Conservation (phyloP, 1,140 invertebrate species). For the Atopsyche davidsoni region DNA sequence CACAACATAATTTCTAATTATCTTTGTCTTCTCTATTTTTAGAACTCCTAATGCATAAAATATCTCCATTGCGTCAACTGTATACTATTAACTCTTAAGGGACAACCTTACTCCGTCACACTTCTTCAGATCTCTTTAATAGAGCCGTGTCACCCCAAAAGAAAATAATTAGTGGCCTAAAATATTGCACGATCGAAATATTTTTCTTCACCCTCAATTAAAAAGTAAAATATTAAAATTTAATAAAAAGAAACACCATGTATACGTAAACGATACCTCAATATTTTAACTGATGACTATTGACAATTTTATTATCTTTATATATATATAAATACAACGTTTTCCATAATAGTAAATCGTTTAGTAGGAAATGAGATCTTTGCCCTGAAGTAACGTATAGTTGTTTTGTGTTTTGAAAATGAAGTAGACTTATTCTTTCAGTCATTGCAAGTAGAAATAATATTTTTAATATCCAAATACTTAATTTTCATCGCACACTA, state of each 20-base stretch:
- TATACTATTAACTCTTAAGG: too few species aligned
- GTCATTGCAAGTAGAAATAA: neutral
- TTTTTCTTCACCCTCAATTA: too few species aligned
- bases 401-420: neutral
- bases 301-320: slow-evolving; percentile 15
- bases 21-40: too few species aligned
- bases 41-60: too few species aligned
- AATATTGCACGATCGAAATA: too few species aligned
- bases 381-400: neutral
- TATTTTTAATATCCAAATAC: neutral
- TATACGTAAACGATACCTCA: slow-evolving; percentile 49
- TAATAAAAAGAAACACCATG: slow-evolving; percentile 31
- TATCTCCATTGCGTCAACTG: too few species aligned
- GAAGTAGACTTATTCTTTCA: neutral
- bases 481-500: too few species aligned
- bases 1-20: too few species aligned
- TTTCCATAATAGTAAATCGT: neutral
- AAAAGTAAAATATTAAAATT: neutral
- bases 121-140: too few species aligned
- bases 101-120: too few species aligned
- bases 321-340: neutral
- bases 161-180: too few species aligned
- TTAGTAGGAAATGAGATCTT: neutral
- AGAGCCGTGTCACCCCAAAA: too few species aligned
- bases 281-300: slow-evolving; percentile 35